These are phyloP conservation scores for Salvelinus sp. DNA, from an alignment of 2,113 vertebrate genomes.

Conservation along the genomic window DNA sequence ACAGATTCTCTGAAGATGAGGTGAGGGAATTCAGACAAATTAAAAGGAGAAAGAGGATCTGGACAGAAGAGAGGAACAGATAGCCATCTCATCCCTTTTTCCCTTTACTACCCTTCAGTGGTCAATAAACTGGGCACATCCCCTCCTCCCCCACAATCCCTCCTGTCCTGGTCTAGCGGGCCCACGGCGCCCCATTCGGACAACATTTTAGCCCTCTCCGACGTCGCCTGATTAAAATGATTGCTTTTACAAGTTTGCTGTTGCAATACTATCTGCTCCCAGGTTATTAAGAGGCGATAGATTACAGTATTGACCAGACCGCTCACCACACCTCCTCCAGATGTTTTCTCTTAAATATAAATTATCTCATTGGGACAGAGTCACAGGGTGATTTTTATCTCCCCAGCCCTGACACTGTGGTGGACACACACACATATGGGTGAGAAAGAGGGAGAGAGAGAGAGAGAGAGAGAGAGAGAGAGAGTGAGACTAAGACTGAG, in stretches of 20 bases:
- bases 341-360: too few relatives aligned
- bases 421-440: slow-evolving; percentile 14
- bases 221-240: slow-evolving; percentile 74
- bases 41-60: slow-evolving; percentile 6
- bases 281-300: slow-evolving; percentile 75
- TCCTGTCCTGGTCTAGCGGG: slow-evolving; percentile 25
- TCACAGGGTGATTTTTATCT: too few relatives aligned
- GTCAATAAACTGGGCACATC: slow-evolving; percentile 57
- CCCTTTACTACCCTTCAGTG: slow-evolving; percentile 54
- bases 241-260: slow-evolving; percentile 74
- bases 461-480: too few relatives aligned
- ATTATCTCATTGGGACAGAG: too few relatives aligned
- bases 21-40: slow-evolving; percentile 20
- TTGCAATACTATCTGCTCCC: slow-evolving; percentile 55
- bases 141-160: slow-evolving; percentile 23
- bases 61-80: slow-evolving; percentile 23
- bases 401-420: too few relatives aligned
- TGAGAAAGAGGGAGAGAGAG: neutral
- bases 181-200: slow-evolving; percentile 61
- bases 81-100: slow-evolving; percentile 59
- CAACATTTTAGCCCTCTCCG: slow-evolving; percentile 67
- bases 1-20: slow-evolving; percentile 38
- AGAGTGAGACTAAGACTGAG: neutral
- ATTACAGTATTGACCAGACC: slow-evolving; percentile 75
- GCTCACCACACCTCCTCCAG: too few relatives aligned